Evolutionary conservation across 2,888 invertebrate species (phyloP).

Genomic region (Dermolepida albohirtum): DNA sequence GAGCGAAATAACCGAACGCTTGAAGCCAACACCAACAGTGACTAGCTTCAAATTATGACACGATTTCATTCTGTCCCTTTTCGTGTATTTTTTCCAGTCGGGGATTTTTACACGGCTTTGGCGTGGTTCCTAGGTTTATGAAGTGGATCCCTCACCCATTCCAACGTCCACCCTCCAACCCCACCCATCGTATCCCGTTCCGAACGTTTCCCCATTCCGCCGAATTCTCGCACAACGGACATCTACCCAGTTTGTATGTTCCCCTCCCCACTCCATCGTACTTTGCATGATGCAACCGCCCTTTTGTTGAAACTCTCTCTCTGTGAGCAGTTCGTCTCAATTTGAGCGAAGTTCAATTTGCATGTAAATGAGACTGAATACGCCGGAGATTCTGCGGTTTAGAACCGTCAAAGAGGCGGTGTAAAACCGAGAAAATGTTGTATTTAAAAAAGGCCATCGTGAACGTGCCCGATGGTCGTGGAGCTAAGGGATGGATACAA

Average conservation of each 20-base stretch:
- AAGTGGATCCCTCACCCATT: background rate
- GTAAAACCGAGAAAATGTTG: conserved; percentile 1
- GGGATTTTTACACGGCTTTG: conserved; percentile 22
- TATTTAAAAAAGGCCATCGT: conserved; percentile 1
- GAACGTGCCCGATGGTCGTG: background rate
- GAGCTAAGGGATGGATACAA: background rate
- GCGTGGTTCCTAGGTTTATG: conserved; percentile 4
- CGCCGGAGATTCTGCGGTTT: conserved; percentile 8
- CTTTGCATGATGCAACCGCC: background rate
- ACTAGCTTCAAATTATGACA: conserved; percentile 9
- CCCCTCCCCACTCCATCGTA: background rate
- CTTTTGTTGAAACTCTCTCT: background rate
- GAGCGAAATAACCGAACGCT: no score
- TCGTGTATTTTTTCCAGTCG: conserved; percentile 13
- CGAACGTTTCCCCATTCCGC: background rate
- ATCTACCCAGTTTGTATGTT: background rate
- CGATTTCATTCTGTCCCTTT: background rate
- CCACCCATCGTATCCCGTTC: background rate
- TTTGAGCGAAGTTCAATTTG: conserved; percentile 32
- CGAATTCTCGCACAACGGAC: background rate
- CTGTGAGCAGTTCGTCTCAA: background rate
- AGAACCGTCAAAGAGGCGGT: conserved; percentile 7
- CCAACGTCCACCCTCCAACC: background rate
- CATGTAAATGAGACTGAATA: conserved; percentile 21
- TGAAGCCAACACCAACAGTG: no score